Conservation (phyloP, 35 echinoderm and acorn worm genomes). For the Ophioderma brevispina region DNA sequence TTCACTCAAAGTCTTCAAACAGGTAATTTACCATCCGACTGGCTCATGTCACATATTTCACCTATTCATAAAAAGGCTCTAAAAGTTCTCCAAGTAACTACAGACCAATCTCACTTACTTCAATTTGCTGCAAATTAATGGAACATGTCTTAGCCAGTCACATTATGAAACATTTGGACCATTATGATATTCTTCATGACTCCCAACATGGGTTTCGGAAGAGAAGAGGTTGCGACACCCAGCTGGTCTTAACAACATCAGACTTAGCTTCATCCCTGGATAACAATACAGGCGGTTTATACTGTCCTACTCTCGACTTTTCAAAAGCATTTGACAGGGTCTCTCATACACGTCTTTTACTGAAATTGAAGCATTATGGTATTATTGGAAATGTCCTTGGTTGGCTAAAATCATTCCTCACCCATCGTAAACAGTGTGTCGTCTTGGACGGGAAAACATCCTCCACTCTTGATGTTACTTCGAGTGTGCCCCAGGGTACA, state of each 20-base stretch:
- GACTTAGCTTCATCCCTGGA: neutral
- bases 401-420: neutral
- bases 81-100: neutral
- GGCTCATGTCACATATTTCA: neutral
- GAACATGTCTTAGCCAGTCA: neutral
- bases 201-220: conserved; percentile 1
- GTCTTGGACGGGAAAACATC: neutral
- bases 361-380: conserved; percentile 13
- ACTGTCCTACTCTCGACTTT: neutral
- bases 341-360: neutral
- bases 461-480: too few species aligned
- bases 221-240: neutral
- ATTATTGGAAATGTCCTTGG: neutral
- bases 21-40: neutral
- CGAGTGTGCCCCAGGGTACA: too few species aligned
- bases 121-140: conserved; percentile 24
- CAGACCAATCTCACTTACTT: neutral
- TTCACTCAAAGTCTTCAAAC: neutral
- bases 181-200: neutral
- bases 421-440: neutral
- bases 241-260: neutral
- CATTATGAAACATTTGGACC: conserved; percentile 4
- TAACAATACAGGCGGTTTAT: neutral
- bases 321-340: neutral
- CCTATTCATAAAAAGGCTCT: neutral